Evolutionary conservation across 2,888 invertebrate genomes (phyloP).

Genomic region (Papilio gigon): DNA sequence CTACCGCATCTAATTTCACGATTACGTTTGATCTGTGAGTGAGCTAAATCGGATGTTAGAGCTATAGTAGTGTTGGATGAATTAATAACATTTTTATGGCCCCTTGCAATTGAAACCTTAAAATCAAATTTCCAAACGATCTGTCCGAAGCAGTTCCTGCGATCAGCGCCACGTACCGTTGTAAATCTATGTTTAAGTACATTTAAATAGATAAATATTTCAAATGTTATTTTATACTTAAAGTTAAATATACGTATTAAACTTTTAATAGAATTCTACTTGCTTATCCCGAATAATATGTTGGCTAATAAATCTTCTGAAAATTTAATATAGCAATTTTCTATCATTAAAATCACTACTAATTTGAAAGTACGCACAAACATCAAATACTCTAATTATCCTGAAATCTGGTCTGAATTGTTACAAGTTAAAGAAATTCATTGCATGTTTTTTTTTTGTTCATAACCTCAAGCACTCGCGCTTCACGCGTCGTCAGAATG

Average conservation of each 20-base stretch:
- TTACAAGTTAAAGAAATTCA: slow-evolving; percentile 13
- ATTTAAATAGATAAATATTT: slow-evolving; percentile 57
- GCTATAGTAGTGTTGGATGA: slow-evolving; percentile 47
- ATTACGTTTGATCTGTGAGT: slow-evolving; percentile 28
- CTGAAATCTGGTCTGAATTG: slow-evolving; percentile 16
- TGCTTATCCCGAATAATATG: slow-evolving; percentile 68
- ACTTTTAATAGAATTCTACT: slow-evolving; percentile 67
- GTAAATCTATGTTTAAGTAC: slow-evolving; percentile 69
- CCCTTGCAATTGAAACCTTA: slow-evolving; percentile 67
- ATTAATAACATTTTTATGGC: slow-evolving; percentile 63
- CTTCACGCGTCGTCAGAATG: slow-evolving; percentile 38
- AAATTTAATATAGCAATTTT: slow-evolving; percentile 67
- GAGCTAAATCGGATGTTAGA: slow-evolving; percentile 35
- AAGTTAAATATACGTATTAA: slow-evolving; percentile 58
- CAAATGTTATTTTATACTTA: slow-evolving; percentile 63
- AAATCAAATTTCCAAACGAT: slow-evolving; percentile 60
- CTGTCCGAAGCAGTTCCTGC: slow-evolving; percentile 62
- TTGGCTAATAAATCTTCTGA: slow-evolving; percentile 77
- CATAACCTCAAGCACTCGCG: not conserved
- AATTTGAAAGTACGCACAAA: slow-evolving; percentile 39
- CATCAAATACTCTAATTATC: slow-evolving; percentile 25
- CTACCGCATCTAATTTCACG: slow-evolving; percentile 33
- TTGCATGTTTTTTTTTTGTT: not conserved
- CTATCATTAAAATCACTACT: slow-evolving; percentile 46
- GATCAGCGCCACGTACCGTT: slow-evolving; percentile 48